These are phyloP conservation scores for Saturnia pavonia DNA, from an alignment of 2,888 invertebrate genomes.

Conservation along the genomic window DNA sequence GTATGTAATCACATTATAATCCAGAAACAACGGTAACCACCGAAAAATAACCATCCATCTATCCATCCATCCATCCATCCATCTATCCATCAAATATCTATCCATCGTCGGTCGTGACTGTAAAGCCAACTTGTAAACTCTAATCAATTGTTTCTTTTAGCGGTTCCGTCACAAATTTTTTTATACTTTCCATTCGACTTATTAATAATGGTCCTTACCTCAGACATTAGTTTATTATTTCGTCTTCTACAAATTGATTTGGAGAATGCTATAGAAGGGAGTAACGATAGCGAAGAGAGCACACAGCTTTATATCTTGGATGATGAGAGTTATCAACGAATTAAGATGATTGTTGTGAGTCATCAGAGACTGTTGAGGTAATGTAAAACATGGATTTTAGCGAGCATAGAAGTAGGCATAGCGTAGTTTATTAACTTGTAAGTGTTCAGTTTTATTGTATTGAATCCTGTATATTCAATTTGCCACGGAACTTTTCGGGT, in stretches of 20 bases:
- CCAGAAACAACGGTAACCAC: too few species aligned
- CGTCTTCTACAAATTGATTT: conserved; percentile 35
- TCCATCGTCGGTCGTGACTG: too few species aligned
- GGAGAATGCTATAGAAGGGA: conserved; percentile 23
- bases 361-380: conserved; percentile 38
- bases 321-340: conserved; percentile 22
- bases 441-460: too few species aligned
- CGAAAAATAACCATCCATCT: too few species aligned
- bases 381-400: neutral
- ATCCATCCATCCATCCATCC: too few species aligned
- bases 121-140: neutral
- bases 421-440: too few species aligned
- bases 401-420: too few species aligned
- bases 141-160: conserved; percentile 23
- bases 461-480: too few species aligned
- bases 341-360: conserved; percentile 27
- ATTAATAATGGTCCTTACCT: conserved; percentile 31
- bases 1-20: too few species aligned
- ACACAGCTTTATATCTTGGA: conserved; percentile 17
- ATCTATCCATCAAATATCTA: too few species aligned
- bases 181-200: conserved; percentile 34
- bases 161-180: conserved; percentile 29
- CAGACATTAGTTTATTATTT: conserved; percentile 35
- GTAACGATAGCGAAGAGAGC: neutral
- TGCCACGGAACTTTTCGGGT: too few species aligned